These are phyloP conservation scores for Pseudachorutes palmiensis DNA, from an alignment of 1,140 invertebrate species.

Conservation along the genomic window DNA sequence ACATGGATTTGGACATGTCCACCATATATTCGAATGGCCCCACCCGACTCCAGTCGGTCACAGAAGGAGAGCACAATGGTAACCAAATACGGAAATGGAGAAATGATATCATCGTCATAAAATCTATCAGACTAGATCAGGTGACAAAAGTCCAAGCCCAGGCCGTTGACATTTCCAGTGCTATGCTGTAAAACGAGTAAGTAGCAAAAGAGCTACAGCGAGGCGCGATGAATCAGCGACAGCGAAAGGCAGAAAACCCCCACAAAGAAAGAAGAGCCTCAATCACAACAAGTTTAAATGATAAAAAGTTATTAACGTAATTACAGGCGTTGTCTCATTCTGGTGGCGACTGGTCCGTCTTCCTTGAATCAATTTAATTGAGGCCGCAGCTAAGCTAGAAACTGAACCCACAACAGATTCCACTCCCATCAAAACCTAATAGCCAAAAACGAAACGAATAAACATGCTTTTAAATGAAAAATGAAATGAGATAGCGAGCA, in stretches of 20 bases:
- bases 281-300: not conserved
- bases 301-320: not conserved
- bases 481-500: not conserved
- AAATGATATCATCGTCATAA: too few species aligned
- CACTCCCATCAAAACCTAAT: slow-evolving; percentile 5
- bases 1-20: too few species aligned
- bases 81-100: too few species aligned
- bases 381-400: slow-evolving; percentile 6
- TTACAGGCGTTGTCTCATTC: slow-evolving; percentile 22
- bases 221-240: too few species aligned
- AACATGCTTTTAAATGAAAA: not conserved
- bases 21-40: too few species aligned
- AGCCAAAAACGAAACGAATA: slow-evolving; percentile 9
- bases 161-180: too few species aligned
- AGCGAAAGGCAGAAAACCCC: not conserved
- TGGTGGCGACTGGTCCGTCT: not conserved
- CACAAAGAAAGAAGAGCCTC: not conserved
- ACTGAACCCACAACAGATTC: not conserved
- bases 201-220: too few species aligned
- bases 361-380: not conserved
- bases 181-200: too few species aligned
- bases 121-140: too few species aligned
- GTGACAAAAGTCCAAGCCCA: too few species aligned
- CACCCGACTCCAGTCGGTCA: too few species aligned
- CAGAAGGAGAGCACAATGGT: too few species aligned